Evolutionary conservation across 1,140 invertebrate species (phyloP).

Genomic region (Cotesia vestalis): DNA sequence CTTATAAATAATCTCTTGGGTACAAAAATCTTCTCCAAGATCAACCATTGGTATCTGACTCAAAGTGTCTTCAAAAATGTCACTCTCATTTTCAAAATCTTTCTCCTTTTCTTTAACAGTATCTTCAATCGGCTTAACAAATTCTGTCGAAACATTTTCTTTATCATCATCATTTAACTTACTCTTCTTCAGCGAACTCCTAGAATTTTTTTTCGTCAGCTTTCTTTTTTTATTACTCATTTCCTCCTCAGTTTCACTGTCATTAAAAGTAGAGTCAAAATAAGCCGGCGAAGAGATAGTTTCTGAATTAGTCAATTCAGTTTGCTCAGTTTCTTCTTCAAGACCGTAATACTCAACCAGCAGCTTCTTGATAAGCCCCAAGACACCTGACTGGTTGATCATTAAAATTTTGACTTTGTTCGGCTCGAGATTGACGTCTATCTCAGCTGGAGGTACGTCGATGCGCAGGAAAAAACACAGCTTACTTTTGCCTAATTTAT

Average conservation of each 20-base stretch:
- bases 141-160: neutral
- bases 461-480: constrained; percentile 64
- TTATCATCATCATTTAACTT: neutral
- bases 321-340: neutral
- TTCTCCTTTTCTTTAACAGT: neutral
- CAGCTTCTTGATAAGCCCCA: constrained; percentile 45
- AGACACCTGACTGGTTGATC: constrained; percentile 61
- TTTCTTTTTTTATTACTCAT: neutral
- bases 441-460: constrained; percentile 58
- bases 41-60: constrained; percentile 58
- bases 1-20: constrained; percentile 36
- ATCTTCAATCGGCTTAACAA: no score
- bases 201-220: neutral
- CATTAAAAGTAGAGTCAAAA: constrained; percentile 11
- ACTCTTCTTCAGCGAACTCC: neutral
- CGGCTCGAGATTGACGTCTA: constrained; percentile 75
- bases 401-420: constrained; percentile 72
- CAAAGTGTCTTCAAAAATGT: constrained; percentile 41
- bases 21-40: constrained; percentile 57
- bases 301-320: neutral
- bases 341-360: constrained; percentile 53
- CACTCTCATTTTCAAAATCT: neutral
- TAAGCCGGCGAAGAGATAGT: neutral
- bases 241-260: constrained; percentile 34
- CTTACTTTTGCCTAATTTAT: constrained; percentile 56